These are phyloP conservation scores for Sebastes trivittatus DNA, from an alignment of 2,797 vertebrate genomes.

Conservation along the genomic window DNA sequence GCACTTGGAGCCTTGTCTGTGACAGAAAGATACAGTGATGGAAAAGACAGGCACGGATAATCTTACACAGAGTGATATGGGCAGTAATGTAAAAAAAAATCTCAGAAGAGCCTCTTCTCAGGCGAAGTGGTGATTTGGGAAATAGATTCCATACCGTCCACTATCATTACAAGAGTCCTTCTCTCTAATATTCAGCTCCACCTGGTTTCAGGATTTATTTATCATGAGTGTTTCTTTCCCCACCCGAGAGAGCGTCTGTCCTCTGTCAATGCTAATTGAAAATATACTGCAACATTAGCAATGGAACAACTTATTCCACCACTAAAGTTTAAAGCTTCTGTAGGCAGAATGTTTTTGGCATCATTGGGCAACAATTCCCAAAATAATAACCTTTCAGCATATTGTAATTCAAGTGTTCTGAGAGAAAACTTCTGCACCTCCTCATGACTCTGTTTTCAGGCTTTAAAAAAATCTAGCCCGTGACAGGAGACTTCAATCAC, in stretches of 20 bases:
- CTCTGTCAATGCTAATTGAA: slow-evolving; percentile 42
- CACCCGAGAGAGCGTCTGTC: slow-evolving; percentile 4
- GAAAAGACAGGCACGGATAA: slow-evolving; percentile 60
- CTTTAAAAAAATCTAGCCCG: too few relatives aligned
- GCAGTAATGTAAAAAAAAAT: slow-evolving; percentile 71
- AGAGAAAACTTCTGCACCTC: too few relatives aligned
- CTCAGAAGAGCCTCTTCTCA: slow-evolving; percentile 56
- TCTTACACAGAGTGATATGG: slow-evolving; percentile 64
- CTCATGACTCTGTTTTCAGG: too few relatives aligned
- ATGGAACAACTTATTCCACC: slow-evolving; percentile 11
- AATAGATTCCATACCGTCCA: slow-evolving; percentile 56
- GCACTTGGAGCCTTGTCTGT: slow-evolving; percentile 63
- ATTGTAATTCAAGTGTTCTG: too few relatives aligned
- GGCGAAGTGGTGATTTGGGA: slow-evolving; percentile 60
- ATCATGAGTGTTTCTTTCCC: slow-evolving; percentile 23
- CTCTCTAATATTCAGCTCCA: slow-evolving; percentile 42
- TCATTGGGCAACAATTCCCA: too few relatives aligned
- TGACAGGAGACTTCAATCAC: too few relatives aligned
- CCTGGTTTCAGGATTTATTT: slow-evolving; percentile 56
- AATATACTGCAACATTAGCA: slow-evolving; percentile 26
- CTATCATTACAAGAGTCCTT: slow-evolving; percentile 48
- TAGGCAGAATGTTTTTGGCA: too few relatives aligned
- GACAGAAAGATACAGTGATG: slow-evolving; percentile 61
- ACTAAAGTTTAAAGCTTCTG: neutral
- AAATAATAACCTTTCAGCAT: too few relatives aligned